Percentiles rank a stretch among this genome's conserved stretches.
phyloP scores from a whole-genome alignment of 2,113 vertebrate species.

The Atrichornis clamosus region DNA sequence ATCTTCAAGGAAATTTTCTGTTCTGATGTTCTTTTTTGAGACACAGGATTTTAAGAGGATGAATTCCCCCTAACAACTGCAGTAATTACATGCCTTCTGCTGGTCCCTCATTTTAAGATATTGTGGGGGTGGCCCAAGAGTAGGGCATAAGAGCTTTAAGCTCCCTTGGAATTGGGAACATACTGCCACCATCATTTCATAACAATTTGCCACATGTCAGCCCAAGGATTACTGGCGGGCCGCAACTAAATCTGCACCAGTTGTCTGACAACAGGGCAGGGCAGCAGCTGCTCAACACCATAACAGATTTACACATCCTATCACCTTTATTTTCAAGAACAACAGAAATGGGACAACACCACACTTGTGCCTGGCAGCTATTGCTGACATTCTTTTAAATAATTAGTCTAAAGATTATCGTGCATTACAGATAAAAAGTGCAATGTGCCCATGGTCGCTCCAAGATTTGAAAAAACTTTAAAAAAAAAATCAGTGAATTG shows the following conservation, averaged over 20 bases:
- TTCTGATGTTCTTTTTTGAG: slow-evolving; percentile 77
- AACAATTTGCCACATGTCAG: slow-evolving; percentile 70
- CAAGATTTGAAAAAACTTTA: not conserved
- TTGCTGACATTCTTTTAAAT: not conserved
- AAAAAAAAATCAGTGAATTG: fast-evolving
- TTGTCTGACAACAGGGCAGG: slow-evolving; percentile 43
- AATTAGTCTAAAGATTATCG: not conserved
- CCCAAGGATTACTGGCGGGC: slow-evolving; percentile 57
- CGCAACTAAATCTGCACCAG: slow-evolving; percentile 60
- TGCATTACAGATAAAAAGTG: not conserved
- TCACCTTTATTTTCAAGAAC: not conserved
- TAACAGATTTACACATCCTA: slow-evolving; percentile 3
- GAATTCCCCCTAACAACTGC: slow-evolving; percentile 67
- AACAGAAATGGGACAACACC: not conserved
- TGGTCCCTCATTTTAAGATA: slow-evolving; percentile 31
- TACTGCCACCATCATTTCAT: slow-evolving; percentile 72
- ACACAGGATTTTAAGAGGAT: slow-evolving; percentile 72
- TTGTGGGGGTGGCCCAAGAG: not conserved
- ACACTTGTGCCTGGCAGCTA: not conserved
- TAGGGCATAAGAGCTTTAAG: slow-evolving; percentile 14
- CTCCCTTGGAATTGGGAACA: slow-evolving; percentile 73
- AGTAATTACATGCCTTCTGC: slow-evolving; percentile 75
- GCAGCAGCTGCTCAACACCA: slow-evolving; percentile 51
- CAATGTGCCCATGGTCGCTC: fast-evolving
- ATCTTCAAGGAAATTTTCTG: slow-evolving; percentile 69